Conservation (phyloP, 2,797 vertebrate genomes). For the Picus viridis region DNA sequence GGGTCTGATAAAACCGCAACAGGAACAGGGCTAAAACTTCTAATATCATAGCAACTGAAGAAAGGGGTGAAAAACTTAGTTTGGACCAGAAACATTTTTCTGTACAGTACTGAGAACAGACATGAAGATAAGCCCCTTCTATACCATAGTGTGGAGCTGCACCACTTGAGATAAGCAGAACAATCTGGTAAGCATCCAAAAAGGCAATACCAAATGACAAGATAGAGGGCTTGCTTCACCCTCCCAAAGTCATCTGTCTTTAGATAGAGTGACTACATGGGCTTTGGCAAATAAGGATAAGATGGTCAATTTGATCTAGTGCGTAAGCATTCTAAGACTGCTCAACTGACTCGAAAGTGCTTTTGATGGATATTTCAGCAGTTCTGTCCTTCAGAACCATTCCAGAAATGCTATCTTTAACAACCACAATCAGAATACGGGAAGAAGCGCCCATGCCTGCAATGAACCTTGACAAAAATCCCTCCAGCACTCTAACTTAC, state of each 20-base stretch:
- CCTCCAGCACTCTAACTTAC: background rate
- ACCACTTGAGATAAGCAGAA: slow-evolving; percentile 50
- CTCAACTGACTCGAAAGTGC: background rate
- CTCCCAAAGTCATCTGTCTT: slow-evolving; percentile 26
- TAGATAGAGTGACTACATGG: background rate
- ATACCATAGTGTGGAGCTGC: slow-evolving; percentile 4
- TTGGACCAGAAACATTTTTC: slow-evolving; percentile 12
- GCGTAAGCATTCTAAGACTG: background rate
- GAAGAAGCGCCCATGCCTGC: background rate
- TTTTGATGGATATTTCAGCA: background rate
- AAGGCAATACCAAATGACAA: slow-evolving; percentile 20
- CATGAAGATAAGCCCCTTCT: slow-evolving; percentile 1
- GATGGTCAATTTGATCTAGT: background rate
- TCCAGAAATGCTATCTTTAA: background rate
- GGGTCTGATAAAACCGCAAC: background rate
- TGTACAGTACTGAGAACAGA: background rate
- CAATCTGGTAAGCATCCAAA: slow-evolving; percentile 24
- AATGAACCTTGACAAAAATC: background rate
- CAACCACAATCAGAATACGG: background rate
- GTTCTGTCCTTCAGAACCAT: background rate
- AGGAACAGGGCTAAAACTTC: background rate
- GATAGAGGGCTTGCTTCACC: slow-evolving; percentile 13
- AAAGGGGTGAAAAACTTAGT: background rate
- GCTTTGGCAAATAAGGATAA: slow-evolving; percentile 40
- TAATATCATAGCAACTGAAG: background rate